Evolutionary conservation across 2,797 vertebrate species (phyloP), one percentile per base, ranked within the genome.

Genomic region (Rhyacichthys aspro): DNA sequence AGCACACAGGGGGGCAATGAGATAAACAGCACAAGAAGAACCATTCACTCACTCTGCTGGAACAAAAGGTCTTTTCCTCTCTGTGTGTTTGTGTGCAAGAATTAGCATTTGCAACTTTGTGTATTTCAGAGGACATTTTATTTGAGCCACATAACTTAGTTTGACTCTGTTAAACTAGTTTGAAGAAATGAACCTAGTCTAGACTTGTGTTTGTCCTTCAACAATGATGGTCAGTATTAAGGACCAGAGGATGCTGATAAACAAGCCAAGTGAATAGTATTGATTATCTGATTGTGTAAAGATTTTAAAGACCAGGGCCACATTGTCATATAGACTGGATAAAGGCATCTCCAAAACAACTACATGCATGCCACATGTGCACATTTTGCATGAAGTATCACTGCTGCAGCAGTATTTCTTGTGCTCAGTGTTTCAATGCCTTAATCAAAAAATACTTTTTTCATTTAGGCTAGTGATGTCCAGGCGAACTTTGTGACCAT

Each of bases 1-100:
- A 43, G 78, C 39, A 52, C 72, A 76, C 42, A 10, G 78, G 49
- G 53, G 53, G 49, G 59, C 61, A 66, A 61, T 81, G 85, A 85
- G 85, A 86, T 84, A 89, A 87, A 87, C 85, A 75, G 78, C 85
- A 87, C 83, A 89, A 87, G 78, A 72, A 81, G 76, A 79, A 53
- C 76, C 72, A 84, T 87, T 90, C 83, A 87, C 81, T 71, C 58
- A 65, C 77, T 84, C 79, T 62, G 81, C 76, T 71, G 76, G 75
- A 87, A 84, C 88, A 87, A 85, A 86, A 86, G 78, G 66, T 71
- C 79, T 67, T 37, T 76, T 58, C 65, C 48, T 72, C 48, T 72
- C 53, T 8, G 55, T 45, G 15, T 74, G 70, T 69, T 57, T 67
- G 64, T 63, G 18, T 59, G 55, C 28, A n/a, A n/a, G 43, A 15